Evolutionary conservation across 2,797 vertebrate genomes (phyloP), one percentile per base, ranked within the genome.

Genomic region (Sparus aurata): DNA sequence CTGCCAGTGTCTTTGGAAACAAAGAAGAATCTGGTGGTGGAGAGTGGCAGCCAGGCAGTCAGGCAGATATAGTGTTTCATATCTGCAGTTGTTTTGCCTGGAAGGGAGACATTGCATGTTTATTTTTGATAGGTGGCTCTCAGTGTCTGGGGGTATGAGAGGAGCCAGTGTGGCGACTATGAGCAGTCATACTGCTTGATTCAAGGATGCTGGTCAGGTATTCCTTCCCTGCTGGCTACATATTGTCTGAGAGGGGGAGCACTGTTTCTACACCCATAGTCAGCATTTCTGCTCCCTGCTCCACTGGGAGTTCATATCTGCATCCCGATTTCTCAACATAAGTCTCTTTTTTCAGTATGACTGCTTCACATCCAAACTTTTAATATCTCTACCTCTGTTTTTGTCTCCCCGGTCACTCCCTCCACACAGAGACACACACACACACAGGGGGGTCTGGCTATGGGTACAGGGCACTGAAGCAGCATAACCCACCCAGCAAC

Each of bases 1-100:
- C 94, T 74, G 66, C 73, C 72, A 30, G 68, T 90, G 85, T 90
- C 87, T 90, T 83, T 93, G 90, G 89, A 92, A 93, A 92, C 86
- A 94, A 93, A 92, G 79, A 77, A 82, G 66, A 77, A 86, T 79
- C 68, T 78, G 74, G 47, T 66, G 68, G 75, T 58, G 78, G 62
- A 85, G 78, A 75, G 82, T 69, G 79, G 72, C 69, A 72, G 80
- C 65, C 69, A 80, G 38, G 10, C 38, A 34, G 75, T 60, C 80
- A 80, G 59, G 74, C 63, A 84, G 65, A 79, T 83, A 85, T 84
- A 80, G 75, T 81, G 82, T 85, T 92, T 87, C 89, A 89, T 80
- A 66, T 76, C 65, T 2, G 71, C 85, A 79, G 74, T 83, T 75
- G 79, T 75, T 81, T 83, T 68, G 77, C 84, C 84, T 80, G 77